Evolutionary conservation across 2,888 invertebrate genomes (phyloP).

Genomic region (Limnephilus auricula): DNA sequence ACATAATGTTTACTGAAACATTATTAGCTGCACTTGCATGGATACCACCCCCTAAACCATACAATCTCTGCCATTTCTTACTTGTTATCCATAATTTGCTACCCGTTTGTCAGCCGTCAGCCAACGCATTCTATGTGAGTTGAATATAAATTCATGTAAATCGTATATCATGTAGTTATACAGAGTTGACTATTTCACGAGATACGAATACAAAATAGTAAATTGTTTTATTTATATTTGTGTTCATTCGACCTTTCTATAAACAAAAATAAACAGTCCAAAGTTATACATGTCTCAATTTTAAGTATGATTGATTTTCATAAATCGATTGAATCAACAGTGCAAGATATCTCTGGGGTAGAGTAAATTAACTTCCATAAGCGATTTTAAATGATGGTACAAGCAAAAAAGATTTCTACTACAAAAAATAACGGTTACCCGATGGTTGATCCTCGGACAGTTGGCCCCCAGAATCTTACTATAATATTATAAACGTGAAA

Average conservation of each 20-base stretch:
- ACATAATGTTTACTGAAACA: constrained; percentile 1
- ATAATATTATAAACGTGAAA: too few relatives aligned
- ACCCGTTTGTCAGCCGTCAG: background rate
- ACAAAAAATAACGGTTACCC: too few relatives aligned
- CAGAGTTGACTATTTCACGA: background rate
- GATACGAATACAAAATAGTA: background rate
- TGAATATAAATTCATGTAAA: background rate
- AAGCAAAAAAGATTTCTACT: too few relatives aligned
- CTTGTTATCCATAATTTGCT: background rate
- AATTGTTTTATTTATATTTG: background rate
- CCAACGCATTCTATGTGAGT: background rate
- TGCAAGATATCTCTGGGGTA: too few relatives aligned
- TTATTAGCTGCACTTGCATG: constrained; percentile 9
- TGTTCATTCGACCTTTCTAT: background rate
- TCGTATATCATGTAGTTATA: background rate
- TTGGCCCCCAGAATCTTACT: too few relatives aligned
- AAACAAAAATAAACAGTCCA: background rate
- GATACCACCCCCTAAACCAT: background rate
- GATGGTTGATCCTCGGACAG: too few relatives aligned
- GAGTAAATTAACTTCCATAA: too few relatives aligned
- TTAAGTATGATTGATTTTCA: background rate
- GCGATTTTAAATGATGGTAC: too few relatives aligned
- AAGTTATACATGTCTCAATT: background rate
- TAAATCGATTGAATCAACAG: too few relatives aligned
- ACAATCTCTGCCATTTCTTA: background rate